These are phyloP conservation scores for Basileuterus tristriatus DNA, from an alignment of 2,797 vertebrate species.

Conservation along the genomic window DNA sequence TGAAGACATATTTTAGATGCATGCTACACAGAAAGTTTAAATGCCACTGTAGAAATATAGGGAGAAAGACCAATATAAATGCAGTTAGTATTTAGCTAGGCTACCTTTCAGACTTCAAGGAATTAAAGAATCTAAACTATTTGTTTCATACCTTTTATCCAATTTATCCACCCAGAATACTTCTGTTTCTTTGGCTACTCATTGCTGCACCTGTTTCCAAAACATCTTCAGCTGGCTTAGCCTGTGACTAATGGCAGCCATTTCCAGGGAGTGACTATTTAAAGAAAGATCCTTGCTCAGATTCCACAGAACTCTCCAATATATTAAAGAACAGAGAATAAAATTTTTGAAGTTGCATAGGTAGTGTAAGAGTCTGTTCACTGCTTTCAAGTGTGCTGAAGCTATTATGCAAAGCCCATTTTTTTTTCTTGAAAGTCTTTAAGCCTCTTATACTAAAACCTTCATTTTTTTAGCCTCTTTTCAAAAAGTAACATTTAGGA, in stretches of 20 bases:
- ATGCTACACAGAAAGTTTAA: neutral
- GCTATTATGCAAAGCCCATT: neutral
- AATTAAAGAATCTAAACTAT: neutral
- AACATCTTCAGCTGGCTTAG: slow-evolving; percentile 38
- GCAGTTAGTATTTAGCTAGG: neutral
- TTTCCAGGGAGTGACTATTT: slow-evolving; percentile 52
- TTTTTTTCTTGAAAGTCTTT: neutral
- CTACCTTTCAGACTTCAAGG: neutral
- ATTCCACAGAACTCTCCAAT: neutral
- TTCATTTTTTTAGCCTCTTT: slow-evolving; percentile 20
- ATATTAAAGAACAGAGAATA: neutral
- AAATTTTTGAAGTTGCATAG: neutral
- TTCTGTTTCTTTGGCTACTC: neutral
- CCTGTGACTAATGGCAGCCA: slow-evolving; percentile 37
- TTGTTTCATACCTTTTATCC: neutral
- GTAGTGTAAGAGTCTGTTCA: neutral
- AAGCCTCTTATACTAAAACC: slow-evolving; percentile 43
- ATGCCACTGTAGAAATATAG: fast-evolving
- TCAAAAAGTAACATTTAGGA: slow-evolving; percentile 7
- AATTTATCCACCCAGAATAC: neutral
- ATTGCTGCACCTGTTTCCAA: slow-evolving; percentile 44
- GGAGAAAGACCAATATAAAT: neutral
- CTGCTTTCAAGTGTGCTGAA: slow-evolving; percentile 1
- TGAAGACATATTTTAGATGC: neutral
- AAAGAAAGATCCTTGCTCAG: slow-evolving; percentile 23